Evolutionary conservation across 1,140 invertebrate species (phyloP).

Genomic region (Drosophila varians): DNA sequence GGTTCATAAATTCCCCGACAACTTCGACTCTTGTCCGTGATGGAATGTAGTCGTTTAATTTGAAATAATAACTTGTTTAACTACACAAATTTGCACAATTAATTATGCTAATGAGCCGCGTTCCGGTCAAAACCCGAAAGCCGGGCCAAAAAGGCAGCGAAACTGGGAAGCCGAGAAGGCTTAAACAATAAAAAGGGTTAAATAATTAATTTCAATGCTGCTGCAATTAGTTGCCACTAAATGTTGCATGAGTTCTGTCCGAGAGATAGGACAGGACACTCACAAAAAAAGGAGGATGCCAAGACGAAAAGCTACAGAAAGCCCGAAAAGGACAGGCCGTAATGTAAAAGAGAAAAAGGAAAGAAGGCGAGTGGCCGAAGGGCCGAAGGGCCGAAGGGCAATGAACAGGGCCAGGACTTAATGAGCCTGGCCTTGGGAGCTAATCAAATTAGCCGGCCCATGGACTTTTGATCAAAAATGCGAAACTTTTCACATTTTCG

Average conservation of each 20-base stretch:
- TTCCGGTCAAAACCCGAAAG: constrained; percentile 19
- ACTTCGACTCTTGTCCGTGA: constrained; percentile 26
- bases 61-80: constrained; percentile 82
- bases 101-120: constrained; percentile 80
- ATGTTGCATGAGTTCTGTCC: constrained; percentile 73
- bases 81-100: constrained; percentile 81
- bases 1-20: constrained; percentile 15
- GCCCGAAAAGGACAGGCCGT: not conserved
- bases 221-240: constrained; percentile 81
- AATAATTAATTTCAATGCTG: constrained; percentile 82
- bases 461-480: constrained; percentile 73
- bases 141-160: constrained; percentile 59
- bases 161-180: constrained; percentile 39
- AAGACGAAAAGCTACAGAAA: constrained; percentile 18
- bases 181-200: constrained; percentile 82
- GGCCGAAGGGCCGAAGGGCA: constrained; percentile 39
- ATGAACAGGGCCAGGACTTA: constrained; percentile 51
- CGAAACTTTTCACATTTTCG: constrained; percentile 57
- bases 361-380: constrained; percentile 1
- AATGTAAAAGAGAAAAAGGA: constrained; percentile 5
- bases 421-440: constrained; percentile 52
- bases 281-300: constrained; percentile 11
- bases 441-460: constrained; percentile 73
- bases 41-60: constrained; percentile 70
- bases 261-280: constrained; percentile 30